Evolutionary conservation across 2,113 vertebrate genomes (phyloP).

Genomic region (Labeo catla): DNA sequence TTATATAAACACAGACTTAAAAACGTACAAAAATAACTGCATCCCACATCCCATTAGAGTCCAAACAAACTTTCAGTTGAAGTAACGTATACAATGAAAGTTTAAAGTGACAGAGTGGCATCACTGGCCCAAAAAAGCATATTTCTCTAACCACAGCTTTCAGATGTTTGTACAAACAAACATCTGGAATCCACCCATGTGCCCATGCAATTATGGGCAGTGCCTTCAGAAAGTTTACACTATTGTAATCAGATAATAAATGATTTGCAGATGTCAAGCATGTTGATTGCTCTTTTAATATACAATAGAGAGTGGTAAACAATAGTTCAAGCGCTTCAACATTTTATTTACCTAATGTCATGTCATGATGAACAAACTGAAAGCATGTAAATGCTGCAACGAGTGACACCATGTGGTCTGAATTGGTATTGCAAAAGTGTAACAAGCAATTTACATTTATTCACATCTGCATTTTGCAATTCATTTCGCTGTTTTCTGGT

Average conservation of each 20-base stretch:
- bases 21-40: not conserved
- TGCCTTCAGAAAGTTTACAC: not conserved
- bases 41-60: not conserved
- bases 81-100: not conserved
- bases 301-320: not conserved
- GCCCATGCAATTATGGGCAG: not conserved
- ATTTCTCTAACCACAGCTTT: not conserved
- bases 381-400: constrained; percentile 40
- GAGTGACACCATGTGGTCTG: constrained; percentile 66
- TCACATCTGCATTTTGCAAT: not conserved
- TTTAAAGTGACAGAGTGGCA: not conserved
- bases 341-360: not conserved
- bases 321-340: not conserved
- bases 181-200: constrained; percentile 10
- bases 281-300: not conserved
- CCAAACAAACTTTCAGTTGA: not conserved
- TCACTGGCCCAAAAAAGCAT: not conserved
- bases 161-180: constrained; percentile 3
- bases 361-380: not conserved
- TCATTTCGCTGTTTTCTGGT: not conserved
- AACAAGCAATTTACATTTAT: not conserved
- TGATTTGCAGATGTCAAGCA: not conserved
- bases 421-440: constrained; percentile 1
- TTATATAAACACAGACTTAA: not conserved
- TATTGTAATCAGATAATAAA: constrained; percentile 5